These are phyloP conservation scores for Drosophila pegasa DNA, from an alignment of 2,888 invertebrate species.

Conservation along the genomic window DNA sequence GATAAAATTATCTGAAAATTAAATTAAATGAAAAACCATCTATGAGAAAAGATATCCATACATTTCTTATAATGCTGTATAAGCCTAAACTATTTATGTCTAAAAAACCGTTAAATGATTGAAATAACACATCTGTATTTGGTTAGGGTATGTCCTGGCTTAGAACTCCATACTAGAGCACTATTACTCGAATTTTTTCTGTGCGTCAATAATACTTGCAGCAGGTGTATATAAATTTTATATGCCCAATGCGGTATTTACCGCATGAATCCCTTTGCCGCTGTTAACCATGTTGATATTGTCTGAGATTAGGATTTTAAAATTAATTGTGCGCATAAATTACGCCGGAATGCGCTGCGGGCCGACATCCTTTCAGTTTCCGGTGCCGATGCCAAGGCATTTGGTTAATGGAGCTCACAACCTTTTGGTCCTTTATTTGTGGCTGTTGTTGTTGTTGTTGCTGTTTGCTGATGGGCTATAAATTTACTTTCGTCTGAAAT, in stretches of 20 bases:
- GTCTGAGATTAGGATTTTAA: slow-evolving; percentile 73
- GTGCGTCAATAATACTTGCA: slow-evolving; percentile 29
- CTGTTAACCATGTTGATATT: slow-evolving; percentile 51
- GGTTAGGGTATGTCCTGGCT: neutral
- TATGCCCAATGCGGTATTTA: slow-evolving; percentile 36
- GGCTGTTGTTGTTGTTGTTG: slow-evolving; percentile 17
- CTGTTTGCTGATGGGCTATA: slow-evolving; percentile 55
- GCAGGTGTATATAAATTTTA: slow-evolving; percentile 33
- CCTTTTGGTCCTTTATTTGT: slow-evolving; percentile 56
- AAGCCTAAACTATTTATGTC: too few relatives aligned
- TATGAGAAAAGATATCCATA: too few relatives aligned
- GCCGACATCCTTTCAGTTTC: slow-evolving; percentile 47
- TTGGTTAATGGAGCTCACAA: slow-evolving; percentile 61
- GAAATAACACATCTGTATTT: neutral
- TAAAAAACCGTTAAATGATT: too few relatives aligned
- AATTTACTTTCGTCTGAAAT: slow-evolving; percentile 69
- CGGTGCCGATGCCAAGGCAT: slow-evolving; percentile 35
- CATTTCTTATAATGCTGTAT: too few relatives aligned
- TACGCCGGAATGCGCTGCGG: slow-evolving; percentile 26
- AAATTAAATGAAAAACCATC: neutral
- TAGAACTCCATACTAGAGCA: neutral
- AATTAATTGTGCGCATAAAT: slow-evolving; percentile 81
- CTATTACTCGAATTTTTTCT: neutral
- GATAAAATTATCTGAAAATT: neutral
- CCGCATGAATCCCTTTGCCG: slow-evolving; percentile 28